Percentiles rank a stretch among this genome's conserved stretches.
Conservation (phyloP, 2,888 invertebrate species). For the Aporophyla nigra region DNA sequence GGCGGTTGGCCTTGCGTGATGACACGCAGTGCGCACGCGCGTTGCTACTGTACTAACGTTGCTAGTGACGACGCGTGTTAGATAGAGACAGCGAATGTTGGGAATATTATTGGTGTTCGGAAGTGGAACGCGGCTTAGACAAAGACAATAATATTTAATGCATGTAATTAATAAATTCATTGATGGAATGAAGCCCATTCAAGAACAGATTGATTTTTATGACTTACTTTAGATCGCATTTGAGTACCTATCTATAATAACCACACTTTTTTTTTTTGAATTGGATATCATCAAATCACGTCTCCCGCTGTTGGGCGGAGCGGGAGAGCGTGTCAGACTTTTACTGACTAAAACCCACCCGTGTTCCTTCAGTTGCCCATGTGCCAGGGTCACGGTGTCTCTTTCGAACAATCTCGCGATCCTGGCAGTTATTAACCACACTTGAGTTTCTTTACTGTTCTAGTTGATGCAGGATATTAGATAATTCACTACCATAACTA, state of each 20-base stretch:
- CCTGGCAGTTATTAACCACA: not conserved
- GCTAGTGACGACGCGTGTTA: conserved; percentile 20
- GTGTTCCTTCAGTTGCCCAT: no score
- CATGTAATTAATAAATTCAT: not conserved
- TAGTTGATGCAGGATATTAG: not conserved
- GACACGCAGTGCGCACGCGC: conserved; percentile 68
- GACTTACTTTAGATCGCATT: not conserved
- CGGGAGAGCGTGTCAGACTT: no score
- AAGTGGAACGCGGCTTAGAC: conserved; percentile 7
- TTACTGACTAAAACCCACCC: no score
- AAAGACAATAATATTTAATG: not conserved
- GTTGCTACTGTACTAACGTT: conserved; percentile 68
- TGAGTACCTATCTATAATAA: not conserved
- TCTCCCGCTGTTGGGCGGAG: no score
- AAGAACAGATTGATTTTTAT: not conserved
- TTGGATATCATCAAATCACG: no score
- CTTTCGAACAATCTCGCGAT: no score
- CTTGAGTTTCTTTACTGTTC: not conserved
- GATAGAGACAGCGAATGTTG: conserved; percentile 42
- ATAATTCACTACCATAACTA: not conserved
- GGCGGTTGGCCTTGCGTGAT: conserved; percentile 49
- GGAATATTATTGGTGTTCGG: not conserved
- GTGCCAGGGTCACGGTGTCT: no score
- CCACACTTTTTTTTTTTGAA: no score
- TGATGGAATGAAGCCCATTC: not conserved